These are phyloP conservation scores for Scaptomyza reducta DNA, from an alignment of 2,888 invertebrate genomes.

Conservation along the genomic window DNA sequence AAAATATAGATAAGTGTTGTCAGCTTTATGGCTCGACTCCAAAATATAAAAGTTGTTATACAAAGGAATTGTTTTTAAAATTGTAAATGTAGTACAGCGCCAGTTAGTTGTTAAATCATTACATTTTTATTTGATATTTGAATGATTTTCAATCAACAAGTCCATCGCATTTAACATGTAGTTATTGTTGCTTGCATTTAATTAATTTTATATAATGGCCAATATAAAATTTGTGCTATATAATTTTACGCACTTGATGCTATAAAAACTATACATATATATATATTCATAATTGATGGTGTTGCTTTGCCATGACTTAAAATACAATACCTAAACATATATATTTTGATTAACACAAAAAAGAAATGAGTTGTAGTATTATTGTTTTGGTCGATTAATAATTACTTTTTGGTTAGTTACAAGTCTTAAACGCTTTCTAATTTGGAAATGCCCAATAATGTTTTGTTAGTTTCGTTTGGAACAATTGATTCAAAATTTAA, in stretches of 20 bases:
- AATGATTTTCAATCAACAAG: slow-evolving; percentile 79
- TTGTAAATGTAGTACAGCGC: no score
- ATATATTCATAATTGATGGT: slow-evolving; percentile 15
- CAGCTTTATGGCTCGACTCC: neutral
- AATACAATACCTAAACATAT: slow-evolving; percentile 39
- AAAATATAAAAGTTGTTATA: no score
- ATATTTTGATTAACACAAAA: slow-evolving; percentile 44
- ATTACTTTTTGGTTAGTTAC: slow-evolving; percentile 80
- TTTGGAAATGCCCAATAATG: slow-evolving; percentile 62
- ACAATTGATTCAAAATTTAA: slow-evolving; percentile 10
- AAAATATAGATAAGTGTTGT: neutral
- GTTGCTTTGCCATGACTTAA: slow-evolving; percentile 28
- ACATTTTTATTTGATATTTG: slow-evolving; percentile 74
- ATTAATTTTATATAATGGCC: slow-evolving; percentile 34
- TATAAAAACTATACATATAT: slow-evolving; percentile 28
- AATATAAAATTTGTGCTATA: slow-evolving; percentile 29
- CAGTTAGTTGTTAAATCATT: slow-evolving; percentile 54
- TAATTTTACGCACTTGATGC: slow-evolving; percentile 30
- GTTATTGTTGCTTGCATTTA: slow-evolving; percentile 55
- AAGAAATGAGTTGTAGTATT: slow-evolving; percentile 28
- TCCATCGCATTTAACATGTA: slow-evolving; percentile 67
- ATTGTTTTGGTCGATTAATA: slow-evolving; percentile 59
- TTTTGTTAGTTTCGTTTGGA: slow-evolving; percentile 56
- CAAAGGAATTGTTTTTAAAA: neutral
- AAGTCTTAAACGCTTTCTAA: slow-evolving; percentile 75